These are phyloP conservation scores for Megalops cyprinoides DNA, from an alignment of 2,797 vertebrate genomes.

Conservation along the genomic window DNA sequence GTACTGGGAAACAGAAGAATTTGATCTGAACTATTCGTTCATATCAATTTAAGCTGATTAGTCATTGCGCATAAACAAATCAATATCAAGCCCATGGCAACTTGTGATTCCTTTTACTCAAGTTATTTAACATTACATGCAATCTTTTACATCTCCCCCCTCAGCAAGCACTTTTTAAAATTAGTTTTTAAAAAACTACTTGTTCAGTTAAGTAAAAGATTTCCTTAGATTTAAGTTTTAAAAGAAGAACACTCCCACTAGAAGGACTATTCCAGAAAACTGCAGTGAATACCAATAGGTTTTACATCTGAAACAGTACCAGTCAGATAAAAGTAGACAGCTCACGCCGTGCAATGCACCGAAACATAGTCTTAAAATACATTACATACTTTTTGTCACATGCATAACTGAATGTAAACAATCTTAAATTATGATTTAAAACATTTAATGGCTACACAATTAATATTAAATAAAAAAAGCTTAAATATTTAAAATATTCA, in stretches of 20 bases:
- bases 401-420: conserved; percentile 70
- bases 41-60: conserved; percentile 22
- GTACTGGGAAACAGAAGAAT: conserved; percentile 24
- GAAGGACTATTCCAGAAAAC: not conserved
- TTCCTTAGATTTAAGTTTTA: not conserved
- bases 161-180: not conserved
- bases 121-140: not conserved
- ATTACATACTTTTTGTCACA: conserved; percentile 45
- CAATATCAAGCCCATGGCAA: conserved; percentile 17
- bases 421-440: conserved; percentile 8
- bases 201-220: not conserved
- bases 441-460: conserved; percentile 27
- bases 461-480: conserved; percentile 32
- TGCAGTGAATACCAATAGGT: not conserved
- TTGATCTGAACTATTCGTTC: not conserved
- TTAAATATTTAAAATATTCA: conserved; percentile 26
- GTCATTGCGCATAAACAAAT: conserved; percentile 28
- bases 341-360: not conserved
- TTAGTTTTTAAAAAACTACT: not conserved
- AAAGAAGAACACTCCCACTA: not conserved
- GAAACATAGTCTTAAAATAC: too few species aligned
- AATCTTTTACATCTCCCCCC: not conserved
- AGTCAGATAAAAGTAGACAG: not conserved
- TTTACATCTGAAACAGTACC: not conserved
- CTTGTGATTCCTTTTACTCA: not conserved